Evolutionary conservation across 2,113 vertebrate species (phyloP), one percentile per base, ranked within the genome.

Genomic region (Odocoileus virginianus): DNA sequence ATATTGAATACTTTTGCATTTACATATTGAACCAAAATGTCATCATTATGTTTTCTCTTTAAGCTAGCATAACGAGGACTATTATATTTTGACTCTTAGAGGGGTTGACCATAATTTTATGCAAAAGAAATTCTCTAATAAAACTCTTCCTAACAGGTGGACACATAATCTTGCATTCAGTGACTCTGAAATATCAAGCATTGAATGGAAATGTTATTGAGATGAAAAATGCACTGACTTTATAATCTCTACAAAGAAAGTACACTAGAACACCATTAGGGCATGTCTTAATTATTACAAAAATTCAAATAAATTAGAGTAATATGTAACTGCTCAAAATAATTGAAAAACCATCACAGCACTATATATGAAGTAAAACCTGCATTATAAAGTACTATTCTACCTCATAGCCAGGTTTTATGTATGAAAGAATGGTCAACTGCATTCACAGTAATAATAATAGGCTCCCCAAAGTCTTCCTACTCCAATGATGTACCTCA

Each of bases 171-270:
- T 78, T 96, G 60, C 4, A 95, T 83, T 83, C 43, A 87, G 5
- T 87, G 43, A 97, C 30, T 92, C 27, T 36, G 54, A 92, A 90
- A 43, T 2, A n/a, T 16, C 5, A 82, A 92, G 13, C 12, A 52
- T 33, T 60, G 30, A 95, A 43, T 83, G 28, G 6, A 86, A 94
- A 82, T 58, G 57, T 81, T 89, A 88, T 19, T 60, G 28, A 74
- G 16, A 67, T 85, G 8, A 40, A 78, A 93, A 91, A 88, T 61
- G 27, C 60, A 71, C 43, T 71, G 83, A 83, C 84, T 67, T 87
- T 91, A 91, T 52, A n/a, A 60, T 87, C 78, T 81, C 27, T 92
- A 94, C 25, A 87, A 87, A 86, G 67, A 93, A 95, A 78, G 25
- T 79, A 71, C 17, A n/a, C 16, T 81, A 85, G 23, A 74, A 93